Conservation (phyloP, 2,797 vertebrate species). For the Cirrhinus mrigala region DNA sequence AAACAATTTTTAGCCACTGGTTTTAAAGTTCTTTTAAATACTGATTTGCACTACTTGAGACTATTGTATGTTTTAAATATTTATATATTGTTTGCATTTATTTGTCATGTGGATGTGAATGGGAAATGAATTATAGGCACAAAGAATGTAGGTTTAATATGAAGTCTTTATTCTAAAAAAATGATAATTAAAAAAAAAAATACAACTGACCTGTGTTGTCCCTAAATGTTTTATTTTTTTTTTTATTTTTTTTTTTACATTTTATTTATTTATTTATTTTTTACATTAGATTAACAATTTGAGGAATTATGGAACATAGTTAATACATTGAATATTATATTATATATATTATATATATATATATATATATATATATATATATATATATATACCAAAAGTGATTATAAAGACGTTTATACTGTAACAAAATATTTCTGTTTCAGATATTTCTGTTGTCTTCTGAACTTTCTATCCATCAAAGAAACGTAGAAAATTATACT, state of each 20-base stretch:
- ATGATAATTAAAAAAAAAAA: background rate
- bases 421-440: no score
- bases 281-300: background rate
- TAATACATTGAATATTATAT: background rate
- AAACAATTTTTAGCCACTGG: background rate
- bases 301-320: background rate
- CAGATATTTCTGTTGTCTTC: no score
- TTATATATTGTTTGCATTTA: slow-evolving; percentile 9
- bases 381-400: no score
- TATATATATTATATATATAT: no score
- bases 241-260: background rate
- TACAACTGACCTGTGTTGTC: background rate
- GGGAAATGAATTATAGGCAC: background rate
- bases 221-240: background rate
- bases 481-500: no score
- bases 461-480: no score
- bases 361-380: no score
- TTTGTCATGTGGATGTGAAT: slow-evolving; percentile 20
- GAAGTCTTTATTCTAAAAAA: slow-evolving; percentile 28
- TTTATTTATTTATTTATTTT: background rate
- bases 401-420: no score
- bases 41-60: slow-evolving; percentile 5
- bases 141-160: slow-evolving; percentile 35
- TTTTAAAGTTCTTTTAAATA: background rate
- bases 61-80: slow-evolving; percentile 4